Base-by-base conservation (phyloP, 2,888 invertebrate genomes). In the Calameuta idolon region DNA sequence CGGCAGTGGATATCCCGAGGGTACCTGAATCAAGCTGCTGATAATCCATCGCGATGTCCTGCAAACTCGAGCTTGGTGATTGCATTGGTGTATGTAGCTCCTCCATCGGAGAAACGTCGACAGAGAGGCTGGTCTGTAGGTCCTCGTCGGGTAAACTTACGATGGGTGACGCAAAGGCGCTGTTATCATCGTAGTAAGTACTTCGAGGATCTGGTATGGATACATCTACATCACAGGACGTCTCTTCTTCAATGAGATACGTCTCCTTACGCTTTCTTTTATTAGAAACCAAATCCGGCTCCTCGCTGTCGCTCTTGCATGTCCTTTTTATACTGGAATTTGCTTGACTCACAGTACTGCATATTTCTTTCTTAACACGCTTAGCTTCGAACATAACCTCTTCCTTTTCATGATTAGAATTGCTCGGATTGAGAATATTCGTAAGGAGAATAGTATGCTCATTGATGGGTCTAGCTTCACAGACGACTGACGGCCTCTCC, bases 41-140 rank as follows among this genome's bases (percentile, higher is more conserved):
- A 82, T 85, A 87, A 74, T 87, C 85, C 33, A 69, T 75, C 15
- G 37, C 75, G 75, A 73, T 71, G 4, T 84, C 84, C 33, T 83
- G 80, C 34, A 85, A 40, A 75, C 76, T 82, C 12, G 85, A 82
- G 71, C 74, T 76, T 9, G 85, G 80, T 4, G 86, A 84, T 12
- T 82, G 23, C 23, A 55, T 82, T 4, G 75, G 69, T 23, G 77
- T 69, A 34, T 23, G 73, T 1, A 35, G 71, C 1, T n/a, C 68
- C 69, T 69, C 78, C 31, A 69, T 30, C 34, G 76, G 31, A 11
- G 73, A 71, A 69, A 4, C 73, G 30, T 40, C 74, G 1, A 77
- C 37, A 12, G 69, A 69, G 31, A 71, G 68, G 2, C 75, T 69
- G n/a, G 76, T 76, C 31, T 69, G 31, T 9, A 74, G 71, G 35